Base-by-base conservation (phyloP, 2,888 invertebrate genomes). In the Drosophila hawaiiensis region DNA sequence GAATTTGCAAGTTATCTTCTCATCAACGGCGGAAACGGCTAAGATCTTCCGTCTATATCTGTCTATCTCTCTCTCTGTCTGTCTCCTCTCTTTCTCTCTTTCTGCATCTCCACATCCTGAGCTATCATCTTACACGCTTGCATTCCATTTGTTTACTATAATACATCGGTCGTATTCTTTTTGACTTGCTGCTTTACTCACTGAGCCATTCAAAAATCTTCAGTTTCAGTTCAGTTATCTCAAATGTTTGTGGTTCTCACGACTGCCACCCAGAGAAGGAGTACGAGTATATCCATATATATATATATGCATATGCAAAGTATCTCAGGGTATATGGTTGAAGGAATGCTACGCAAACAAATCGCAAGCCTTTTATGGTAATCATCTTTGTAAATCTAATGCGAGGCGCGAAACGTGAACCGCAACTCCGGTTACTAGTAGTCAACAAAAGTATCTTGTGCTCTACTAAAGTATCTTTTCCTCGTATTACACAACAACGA, bases 321-420 rank as follows among this genome's bases (percentile, higher is more conserved):
- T 43, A 29, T 77, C 65, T 25, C 59, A 68, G 39, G n/a, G 62
- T 72, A 37, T 76, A 68, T 33, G 49, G 43, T 58, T 77, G 5
- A 55, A 55, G 69, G 69, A 79, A 82, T 79, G 78, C 78, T 35
- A 66, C 73, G 78, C 66, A 39, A 64, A 64, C 82, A 64, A 56
- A 60, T 72, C 52, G 52, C 55, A 31, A 53, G 16, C 47, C 9
- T 49, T 28, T 55, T 39, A 53, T 68, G 68, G 39, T 29, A 25
- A 55, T 41, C 41, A 47, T 31, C 37, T 28, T 22, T 47, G 47
- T 37, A 7, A 31, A 43, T 33, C 41, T 25, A 73, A 73, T 74
- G 37, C 60, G 7, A 7, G 29, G 1, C 43, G 19, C 0, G 4
- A 43, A 33, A 19, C 4, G 10, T 4, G n/a, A 41, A 41, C 6